phyloP scores from a whole-genome alignment of 2,888 invertebrate species.

The Notodonta ziczac region DNA sequence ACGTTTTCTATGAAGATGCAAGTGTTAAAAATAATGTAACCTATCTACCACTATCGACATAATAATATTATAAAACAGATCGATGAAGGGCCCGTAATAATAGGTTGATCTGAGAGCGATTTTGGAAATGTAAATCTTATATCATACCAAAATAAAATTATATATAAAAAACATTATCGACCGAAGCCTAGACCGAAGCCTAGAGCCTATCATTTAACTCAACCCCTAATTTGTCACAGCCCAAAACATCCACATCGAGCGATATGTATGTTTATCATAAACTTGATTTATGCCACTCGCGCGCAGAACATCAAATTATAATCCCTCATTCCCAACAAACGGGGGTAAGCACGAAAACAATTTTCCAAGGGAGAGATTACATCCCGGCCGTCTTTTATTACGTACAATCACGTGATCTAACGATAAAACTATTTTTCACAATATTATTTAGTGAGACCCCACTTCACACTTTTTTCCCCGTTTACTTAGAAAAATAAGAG shows the following conservation, averaged over 20 bases:
- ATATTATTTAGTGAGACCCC: slow-evolving; percentile 71
- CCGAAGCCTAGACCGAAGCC: too few species aligned
- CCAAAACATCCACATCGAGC: slow-evolving; percentile 16
- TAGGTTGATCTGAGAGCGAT: too few species aligned
- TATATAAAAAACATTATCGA: too few species aligned
- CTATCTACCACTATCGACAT: too few species aligned
- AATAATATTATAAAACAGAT: too few species aligned
- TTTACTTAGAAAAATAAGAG: slow-evolving; percentile 73
- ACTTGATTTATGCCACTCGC: slow-evolving; percentile 38
- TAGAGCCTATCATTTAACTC: not conserved
- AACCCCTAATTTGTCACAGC: slow-evolving; percentile 21
- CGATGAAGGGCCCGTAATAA: too few species aligned
- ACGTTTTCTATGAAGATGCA: too few species aligned
- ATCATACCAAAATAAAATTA: too few species aligned
- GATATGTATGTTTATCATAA: slow-evolving; percentile 35
- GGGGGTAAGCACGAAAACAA: slow-evolving; percentile 68
- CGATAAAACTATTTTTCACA: slow-evolving; percentile 80
- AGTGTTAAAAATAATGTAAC: too few species aligned
- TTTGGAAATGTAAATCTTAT: too few species aligned
- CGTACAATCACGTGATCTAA: slow-evolving; percentile 78
- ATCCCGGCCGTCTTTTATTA: slow-evolving; percentile 65
- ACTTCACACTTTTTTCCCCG: slow-evolving; percentile 69
- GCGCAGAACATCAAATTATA: slow-evolving; percentile 51
- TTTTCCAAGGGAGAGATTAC: slow-evolving; percentile 68
- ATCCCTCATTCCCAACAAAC: slow-evolving; percentile 65